Conservation (phyloP, 2,113 vertebrate species). For the Gallinago paraguaiae region DNA sequence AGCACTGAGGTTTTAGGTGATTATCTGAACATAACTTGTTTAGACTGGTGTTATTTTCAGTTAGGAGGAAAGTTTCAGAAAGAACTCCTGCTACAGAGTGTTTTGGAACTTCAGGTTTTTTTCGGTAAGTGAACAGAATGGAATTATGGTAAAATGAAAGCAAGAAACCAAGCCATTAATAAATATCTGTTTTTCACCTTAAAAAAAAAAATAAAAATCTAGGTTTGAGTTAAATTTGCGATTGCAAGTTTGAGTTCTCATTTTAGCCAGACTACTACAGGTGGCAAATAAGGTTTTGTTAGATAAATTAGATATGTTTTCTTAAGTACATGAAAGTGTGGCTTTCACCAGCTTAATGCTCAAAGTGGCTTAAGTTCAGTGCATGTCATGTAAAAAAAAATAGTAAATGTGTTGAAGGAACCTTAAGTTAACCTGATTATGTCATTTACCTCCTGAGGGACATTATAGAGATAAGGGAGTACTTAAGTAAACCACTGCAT, state of each 20-base stretch:
- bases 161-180: not conserved
- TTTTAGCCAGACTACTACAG: not conserved
- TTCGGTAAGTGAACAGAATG: not conserved
- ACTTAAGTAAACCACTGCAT: accelerated
- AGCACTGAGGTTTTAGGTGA: not conserved
- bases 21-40: not conserved
- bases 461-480: not conserved
- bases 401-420: not conserved
- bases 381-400: not conserved
- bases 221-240: not conserved
- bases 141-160: not conserved
- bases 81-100: not conserved
- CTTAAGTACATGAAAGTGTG: not conserved
- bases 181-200: not conserved
- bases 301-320: not conserved
- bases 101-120: not conserved
- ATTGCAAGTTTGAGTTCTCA: not conserved
- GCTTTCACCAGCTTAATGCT: not conserved
- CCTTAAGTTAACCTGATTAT: not conserved
- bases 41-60: not conserved
- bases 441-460: not conserved
- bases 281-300: not conserved
- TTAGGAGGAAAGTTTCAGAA: not conserved
- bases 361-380: not conserved
- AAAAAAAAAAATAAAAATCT: not conserved